Evolutionary conservation across 2,113 vertebrate genomes (phyloP).

Genomic region (Hassar affinis): DNA sequence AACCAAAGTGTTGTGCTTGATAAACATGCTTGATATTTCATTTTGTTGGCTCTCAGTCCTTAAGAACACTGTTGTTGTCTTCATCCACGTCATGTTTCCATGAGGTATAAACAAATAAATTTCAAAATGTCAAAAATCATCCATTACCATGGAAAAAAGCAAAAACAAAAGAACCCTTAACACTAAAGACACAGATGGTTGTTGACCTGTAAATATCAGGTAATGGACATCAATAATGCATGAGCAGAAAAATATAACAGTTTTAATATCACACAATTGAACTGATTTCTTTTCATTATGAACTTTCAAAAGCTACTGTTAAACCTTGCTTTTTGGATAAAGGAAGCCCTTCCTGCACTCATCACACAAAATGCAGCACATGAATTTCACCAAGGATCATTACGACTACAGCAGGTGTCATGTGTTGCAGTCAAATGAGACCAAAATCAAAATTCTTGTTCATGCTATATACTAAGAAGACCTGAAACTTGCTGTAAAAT

Average conservation of each 20-base stretch:
- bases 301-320: background rate
- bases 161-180: background rate
- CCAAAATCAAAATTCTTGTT: background rate
- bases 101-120: background rate
- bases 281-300: background rate
- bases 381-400: background rate
- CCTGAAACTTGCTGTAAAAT: background rate
- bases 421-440: background rate
- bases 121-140: background rate
- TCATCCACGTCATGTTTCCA: background rate
- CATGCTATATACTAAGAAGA: background rate
- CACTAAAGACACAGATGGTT: background rate
- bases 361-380: background rate
- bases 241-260: no score
- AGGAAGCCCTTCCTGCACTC: background rate
- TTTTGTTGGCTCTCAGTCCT: slow-evolving; percentile 1
- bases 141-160: background rate
- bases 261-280: background rate
- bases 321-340: background rate
- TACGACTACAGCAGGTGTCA: background rate
- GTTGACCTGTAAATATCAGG: background rate
- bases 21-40: background rate
- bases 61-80: background rate
- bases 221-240: background rate
- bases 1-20: slow-evolving; percentile 20